Evolutionary conservation across 2,797 vertebrate genomes (phyloP), one percentile per base, ranked within the genome.

Genomic region (Morus bassanus): DNA sequence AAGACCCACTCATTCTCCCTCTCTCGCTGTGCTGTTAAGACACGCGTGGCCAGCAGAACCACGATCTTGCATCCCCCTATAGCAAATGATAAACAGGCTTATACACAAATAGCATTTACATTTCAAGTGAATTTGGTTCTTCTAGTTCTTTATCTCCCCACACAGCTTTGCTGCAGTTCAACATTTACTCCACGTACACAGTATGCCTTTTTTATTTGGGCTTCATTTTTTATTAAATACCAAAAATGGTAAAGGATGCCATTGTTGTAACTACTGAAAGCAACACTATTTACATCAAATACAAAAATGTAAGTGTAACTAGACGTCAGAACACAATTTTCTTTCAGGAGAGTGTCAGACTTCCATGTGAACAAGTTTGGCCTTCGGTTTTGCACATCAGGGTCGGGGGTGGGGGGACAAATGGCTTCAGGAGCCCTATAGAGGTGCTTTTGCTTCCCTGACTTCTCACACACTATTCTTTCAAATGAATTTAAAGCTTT

Each of bases 401-500:
- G 35, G 53, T 56, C 24, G 46, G 88, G 94, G 53, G n/a, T n/a
- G 43, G 82, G 1, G 18, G 91, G 95, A 96, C 86, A 95, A 96
- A 73, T 43, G 63, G 93, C 51, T 78, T 90, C 84, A 65, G 88
- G 95, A 98, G 89, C 70, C 89, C 90, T 79, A 63, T 83, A 96
- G 96, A 96, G 91, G 94, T 94, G 91, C 88, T 97, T 96, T 96
- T 89, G 94, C 95, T 93, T 95, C 97, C 96, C 96, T 98, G 97
- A 97, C 97, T 98, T 97, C 97, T 98, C 98, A 98, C 97, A 98
- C 96, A 96, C 83, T 91, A 96, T 97, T 97, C 96, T 98, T 98
- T 97, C 97, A 96, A 97, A 97, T 96, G 95, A 98, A 98, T 98
- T 98, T 98, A 97, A 98, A 97, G 95, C 97, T 98, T 98, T 97